These are phyloP conservation scores for Loriculus beryllinus DNA, from an alignment of 2,797 vertebrate genomes.

Conservation along the genomic window DNA sequence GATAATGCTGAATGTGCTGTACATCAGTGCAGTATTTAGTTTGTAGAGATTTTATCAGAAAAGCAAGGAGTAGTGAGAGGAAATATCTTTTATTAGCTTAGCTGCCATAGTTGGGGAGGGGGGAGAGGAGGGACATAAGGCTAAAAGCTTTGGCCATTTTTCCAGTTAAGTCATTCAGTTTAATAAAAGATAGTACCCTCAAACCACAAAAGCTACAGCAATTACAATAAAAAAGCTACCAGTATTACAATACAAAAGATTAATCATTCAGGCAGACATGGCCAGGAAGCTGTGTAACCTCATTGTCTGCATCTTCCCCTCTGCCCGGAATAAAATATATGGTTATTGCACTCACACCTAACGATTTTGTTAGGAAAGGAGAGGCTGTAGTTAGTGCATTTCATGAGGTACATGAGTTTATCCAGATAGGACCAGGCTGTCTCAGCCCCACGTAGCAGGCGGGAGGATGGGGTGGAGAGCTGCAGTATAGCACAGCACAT, in stretches of 20 bases:
- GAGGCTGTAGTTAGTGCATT: neutral
- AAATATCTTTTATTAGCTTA: neutral
- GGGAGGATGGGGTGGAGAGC: neutral
- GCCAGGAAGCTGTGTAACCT: neutral
- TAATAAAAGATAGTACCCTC: neutral
- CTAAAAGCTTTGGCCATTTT: neutral
- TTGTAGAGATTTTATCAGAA: conserved; percentile 12
- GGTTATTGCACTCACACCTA: neutral
- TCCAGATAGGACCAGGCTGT: neutral
- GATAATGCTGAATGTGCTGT: neutral
- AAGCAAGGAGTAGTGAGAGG: neutral
- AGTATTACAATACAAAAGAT: neutral
- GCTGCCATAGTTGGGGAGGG: neutral
- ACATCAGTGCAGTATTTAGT: neutral
- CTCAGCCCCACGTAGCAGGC: neutral
- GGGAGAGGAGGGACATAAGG: neutral
- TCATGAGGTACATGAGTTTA: neutral
- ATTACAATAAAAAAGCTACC: too few species aligned
- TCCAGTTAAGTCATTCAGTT: neutral
- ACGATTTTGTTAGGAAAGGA: neutral
- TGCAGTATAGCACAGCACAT: neutral
- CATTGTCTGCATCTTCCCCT: neutral
- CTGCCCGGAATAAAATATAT: neutral
- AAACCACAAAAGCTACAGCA: neutral
- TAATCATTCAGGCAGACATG: neutral